A percentile compares a stretch with the other conserved stretches of the same genome.
Conservation (phyloP, 2,797 vertebrate genomes). For the Pagetopsis macropterus region DNA sequence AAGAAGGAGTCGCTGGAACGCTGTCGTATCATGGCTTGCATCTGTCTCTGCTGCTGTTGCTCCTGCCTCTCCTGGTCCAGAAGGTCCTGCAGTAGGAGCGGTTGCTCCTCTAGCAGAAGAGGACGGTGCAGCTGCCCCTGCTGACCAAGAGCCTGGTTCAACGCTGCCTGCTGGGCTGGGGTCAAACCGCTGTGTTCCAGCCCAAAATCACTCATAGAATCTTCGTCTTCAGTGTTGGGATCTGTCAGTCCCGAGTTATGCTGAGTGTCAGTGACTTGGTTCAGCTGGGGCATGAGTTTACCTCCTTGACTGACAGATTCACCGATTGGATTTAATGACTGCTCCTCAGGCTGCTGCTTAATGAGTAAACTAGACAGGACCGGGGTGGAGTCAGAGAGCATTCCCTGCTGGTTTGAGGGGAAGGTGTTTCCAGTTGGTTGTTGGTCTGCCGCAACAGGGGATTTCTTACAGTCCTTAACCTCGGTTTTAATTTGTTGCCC, state of each 20-base stretch:
- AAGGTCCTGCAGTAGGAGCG: conserved; percentile 95
- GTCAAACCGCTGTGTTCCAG: conserved; percentile 78
- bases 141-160: conserved; percentile 84
- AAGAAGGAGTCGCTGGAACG: conserved; percentile 95
- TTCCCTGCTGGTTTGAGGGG: conserved; percentile 79
- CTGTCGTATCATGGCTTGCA: conserved; percentile 99
- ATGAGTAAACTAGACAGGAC: conserved; percentile 93
- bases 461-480: conserved; percentile 79
- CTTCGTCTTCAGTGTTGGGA: conserved; percentile 74
- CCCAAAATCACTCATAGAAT: conserved; percentile 81
- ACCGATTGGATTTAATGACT: conserved; percentile 81
- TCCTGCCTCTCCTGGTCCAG: conserved; percentile 97
- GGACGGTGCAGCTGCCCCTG: conserved; percentile 88
- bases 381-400: conserved; percentile 87
- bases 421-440: conserved; percentile 71
- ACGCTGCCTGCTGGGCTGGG: conserved; percentile 84
- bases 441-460: conserved; percentile 72
- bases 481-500: conserved; percentile 83
- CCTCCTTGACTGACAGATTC: conserved; percentile 82
- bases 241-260: conserved; percentile 74
- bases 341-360: conserved; percentile 86
- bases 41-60: conserved; percentile 97
- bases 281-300: conserved; percentile 82
- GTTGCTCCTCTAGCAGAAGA: conserved; percentile 95
- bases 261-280: conserved; percentile 76